These are phyloP conservation scores for Thecophora atra DNA, from an alignment of 2,888 invertebrate species.

Conservation along the genomic window DNA sequence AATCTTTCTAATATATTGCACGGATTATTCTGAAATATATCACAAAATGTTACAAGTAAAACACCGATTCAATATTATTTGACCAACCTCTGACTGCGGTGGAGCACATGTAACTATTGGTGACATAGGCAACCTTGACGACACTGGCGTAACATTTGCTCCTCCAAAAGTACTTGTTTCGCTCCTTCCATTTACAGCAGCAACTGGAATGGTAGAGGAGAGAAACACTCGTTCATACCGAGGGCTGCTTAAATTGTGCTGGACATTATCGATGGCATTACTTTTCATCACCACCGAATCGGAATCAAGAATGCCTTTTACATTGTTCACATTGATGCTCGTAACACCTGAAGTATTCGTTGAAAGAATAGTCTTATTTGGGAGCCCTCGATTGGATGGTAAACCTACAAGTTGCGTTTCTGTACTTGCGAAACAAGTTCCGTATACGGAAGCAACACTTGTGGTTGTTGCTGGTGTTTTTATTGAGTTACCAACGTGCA, in stretches of 20 bases:
- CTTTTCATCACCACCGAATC: slow-evolving; percentile 31
- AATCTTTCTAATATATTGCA: slow-evolving; percentile 20
- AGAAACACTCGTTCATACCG: slow-evolving; percentile 65
- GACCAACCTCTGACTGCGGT: slow-evolving; percentile 21
- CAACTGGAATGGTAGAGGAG: slow-evolving; percentile 56
- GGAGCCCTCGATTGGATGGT: slow-evolving; percentile 55
- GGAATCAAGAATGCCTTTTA: slow-evolving; percentile 41
- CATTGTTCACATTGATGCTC: slow-evolving; percentile 61
- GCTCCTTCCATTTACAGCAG: slow-evolving; percentile 25
- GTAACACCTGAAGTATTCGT: slow-evolving; percentile 63
- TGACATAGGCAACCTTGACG: slow-evolving; percentile 23
- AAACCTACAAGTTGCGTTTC: slow-evolving; percentile 38
- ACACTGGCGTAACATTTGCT: slow-evolving; percentile 17
- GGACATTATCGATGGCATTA: slow-evolving; percentile 27
- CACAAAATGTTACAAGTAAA: neutral
- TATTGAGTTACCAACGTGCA: slow-evolving; percentile 56
- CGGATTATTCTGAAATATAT: neutral
- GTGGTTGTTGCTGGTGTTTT: slow-evolving; percentile 33
- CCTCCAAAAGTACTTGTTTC: slow-evolving; percentile 15
- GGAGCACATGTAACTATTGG: slow-evolving; percentile 34
- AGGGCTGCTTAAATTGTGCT: slow-evolving; percentile 48
- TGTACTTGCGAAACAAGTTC: slow-evolving; percentile 44
- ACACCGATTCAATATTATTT: slow-evolving; percentile 30
- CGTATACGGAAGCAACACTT: slow-evolving; percentile 45
- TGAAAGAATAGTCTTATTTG: slow-evolving; percentile 62